Percentiles rank a stretch among this genome's conserved stretches.
These are phyloP conservation scores for Calcarius ornatus DNA, from an alignment of 2,113 vertebrate species.

Conservation along the genomic window DNA sequence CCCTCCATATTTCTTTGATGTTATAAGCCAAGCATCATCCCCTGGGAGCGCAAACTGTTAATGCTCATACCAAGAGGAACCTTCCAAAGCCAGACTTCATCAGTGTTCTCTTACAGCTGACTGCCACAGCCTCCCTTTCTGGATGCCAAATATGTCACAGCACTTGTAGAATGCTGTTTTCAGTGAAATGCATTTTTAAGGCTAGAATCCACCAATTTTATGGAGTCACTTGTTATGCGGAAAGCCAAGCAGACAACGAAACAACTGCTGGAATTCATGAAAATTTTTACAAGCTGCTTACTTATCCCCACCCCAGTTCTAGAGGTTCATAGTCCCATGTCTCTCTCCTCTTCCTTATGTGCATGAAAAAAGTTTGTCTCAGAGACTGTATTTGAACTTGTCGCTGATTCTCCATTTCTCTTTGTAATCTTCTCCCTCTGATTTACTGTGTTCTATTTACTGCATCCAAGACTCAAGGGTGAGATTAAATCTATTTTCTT, in stretches of 20 bases:
- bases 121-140: background rate
- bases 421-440: background rate
- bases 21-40: background rate
- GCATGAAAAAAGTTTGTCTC: background rate
- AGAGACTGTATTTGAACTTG: background rate
- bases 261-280: background rate
- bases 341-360: background rate
- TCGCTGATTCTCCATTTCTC: background rate
- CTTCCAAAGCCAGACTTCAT: background rate
- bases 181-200: background rate
- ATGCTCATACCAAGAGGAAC: background rate
- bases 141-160: background rate
- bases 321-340: background rate
- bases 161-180: background rate
- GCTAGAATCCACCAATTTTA: background rate
- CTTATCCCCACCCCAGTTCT: background rate
- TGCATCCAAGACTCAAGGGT: background rate
- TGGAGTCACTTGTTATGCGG: background rate
- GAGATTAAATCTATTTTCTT: background rate
- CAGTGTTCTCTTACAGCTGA: background rate
- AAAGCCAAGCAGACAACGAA: background rate
- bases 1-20: background rate
- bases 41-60: background rate
- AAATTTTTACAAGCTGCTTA: background rate
- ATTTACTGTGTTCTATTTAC: background rate